Evolutionary conservation across 2,888 invertebrate species (phyloP).

Genomic region (Cheilosia impressa): DNA sequence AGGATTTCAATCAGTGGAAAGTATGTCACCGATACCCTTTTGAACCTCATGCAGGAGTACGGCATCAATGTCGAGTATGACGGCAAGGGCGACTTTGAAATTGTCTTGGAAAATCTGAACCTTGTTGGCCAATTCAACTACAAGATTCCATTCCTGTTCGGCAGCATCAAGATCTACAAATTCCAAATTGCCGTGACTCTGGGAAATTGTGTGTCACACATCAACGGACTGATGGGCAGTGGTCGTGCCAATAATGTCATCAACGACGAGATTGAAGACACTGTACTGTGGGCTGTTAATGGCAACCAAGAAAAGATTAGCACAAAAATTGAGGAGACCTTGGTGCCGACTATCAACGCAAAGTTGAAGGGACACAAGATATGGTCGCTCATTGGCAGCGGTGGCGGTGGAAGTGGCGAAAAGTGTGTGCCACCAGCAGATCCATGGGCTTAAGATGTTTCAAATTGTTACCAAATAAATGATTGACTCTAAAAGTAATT

Average conservation of each 20-base stretch:
- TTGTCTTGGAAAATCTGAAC: constrained; percentile 78
- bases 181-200: constrained; percentile 78
- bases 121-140: constrained; percentile 81
- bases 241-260: constrained; percentile 78
- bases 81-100: constrained; percentile 79
- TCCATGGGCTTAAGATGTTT: constrained; percentile 77
- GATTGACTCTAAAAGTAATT: not conserved
- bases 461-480: constrained; percentile 20
- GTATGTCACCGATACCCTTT: constrained; percentile 77
- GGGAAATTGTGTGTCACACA: constrained; percentile 79
- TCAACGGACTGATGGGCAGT: constrained; percentile 80
- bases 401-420: constrained; percentile 32
- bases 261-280: constrained; percentile 78
- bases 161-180: constrained; percentile 81
- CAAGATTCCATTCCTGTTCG: constrained; percentile 80
- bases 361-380: constrained; percentile 79
- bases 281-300: constrained; percentile 78
- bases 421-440: constrained; percentile 79
- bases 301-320: constrained; percentile 79
- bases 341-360: constrained; percentile 79
- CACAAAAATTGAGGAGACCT: constrained; percentile 74
- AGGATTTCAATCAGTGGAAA: constrained; percentile 77
- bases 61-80: constrained; percentile 79
- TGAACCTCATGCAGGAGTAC: constrained; percentile 77
- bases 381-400: constrained; percentile 78